Evolutionary conservation across 2,888 invertebrate genomes (phyloP), one percentile per base, ranked within the genome.

Genomic region (Hermaeophaga mercurialis): DNA sequence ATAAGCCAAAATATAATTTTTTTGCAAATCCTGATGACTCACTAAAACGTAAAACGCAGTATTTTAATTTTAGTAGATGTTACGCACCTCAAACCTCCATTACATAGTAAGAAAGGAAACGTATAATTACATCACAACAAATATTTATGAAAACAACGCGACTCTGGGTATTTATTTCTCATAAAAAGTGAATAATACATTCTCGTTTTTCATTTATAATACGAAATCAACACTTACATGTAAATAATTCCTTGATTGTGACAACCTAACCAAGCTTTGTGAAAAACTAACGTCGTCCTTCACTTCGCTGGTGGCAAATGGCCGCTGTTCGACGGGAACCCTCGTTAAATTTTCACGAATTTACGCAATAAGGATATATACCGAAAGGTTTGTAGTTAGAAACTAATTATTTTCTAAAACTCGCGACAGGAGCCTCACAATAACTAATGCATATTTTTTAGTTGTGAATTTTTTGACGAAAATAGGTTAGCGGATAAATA

Each of bases 261-360:
- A 72, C 72, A 77, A 77, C 78, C 77, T 78, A 78, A 79, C 78
- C 77, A 78, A 78, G 73, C 71, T 75, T 73, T 70, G 66, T 65
- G 62, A 56, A 67, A 62, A 65, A 70, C 67, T 67, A 74, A 76
- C 78, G 76, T 76, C 78, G 76, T 77, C 78, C 69, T 70, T 69
- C 68, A 66, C 63, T 70, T 66, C 59, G 62, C 58, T 59, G 57
- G 61, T 64, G 67, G 70, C 70, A 73, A 70, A 74, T 75, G 74
- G 75, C 74, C 73, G 72, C 72, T 70, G 55, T 47, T 62, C 44
- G 54, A 31, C 19, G n/a, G 38, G 44, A 45, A 28, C 22, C 18
- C 28, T 24, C 31, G 48, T 49, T 24, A 18, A 34, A 31, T 44
- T 49, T 45, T 38, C 19, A 54, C 38, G 11, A 41, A 48, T 45